phyloP scores from a whole-genome alignment of 2,113 vertebrate species.

The Fukomys damarensis region DNA sequence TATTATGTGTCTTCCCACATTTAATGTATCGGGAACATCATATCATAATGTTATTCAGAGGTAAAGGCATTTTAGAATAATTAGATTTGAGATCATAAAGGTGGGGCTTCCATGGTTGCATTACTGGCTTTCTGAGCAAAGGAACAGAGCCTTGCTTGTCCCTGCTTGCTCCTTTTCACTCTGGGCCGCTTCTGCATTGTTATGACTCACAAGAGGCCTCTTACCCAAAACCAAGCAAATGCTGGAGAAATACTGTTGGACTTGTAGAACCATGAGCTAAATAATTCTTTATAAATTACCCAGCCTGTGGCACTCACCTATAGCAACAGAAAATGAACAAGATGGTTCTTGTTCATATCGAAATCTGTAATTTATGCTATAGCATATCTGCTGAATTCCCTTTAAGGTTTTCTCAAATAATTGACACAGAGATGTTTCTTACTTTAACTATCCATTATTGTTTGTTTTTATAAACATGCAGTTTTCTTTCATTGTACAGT shows the following conservation, averaged over 20 bases:
- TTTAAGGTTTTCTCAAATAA: background rate
- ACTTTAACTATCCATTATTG: background rate
- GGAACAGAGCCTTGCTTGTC: background rate
- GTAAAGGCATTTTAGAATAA: background rate
- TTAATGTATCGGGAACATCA: background rate
- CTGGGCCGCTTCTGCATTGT: background rate
- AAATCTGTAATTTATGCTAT: background rate
- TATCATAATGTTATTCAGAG: background rate
- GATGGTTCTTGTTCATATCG: background rate
- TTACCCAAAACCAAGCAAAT: background rate
- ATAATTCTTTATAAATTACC: background rate
- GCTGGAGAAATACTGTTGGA: background rate
- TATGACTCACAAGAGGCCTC: accelerated
- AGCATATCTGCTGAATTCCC: background rate
- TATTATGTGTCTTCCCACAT: background rate
- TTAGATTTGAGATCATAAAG: background rate
- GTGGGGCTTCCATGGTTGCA: accelerated
- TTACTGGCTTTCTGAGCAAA: background rate
- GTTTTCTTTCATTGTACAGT: background rate
- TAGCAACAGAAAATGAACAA: background rate
- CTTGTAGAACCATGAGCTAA: background rate
- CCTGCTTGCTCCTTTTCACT: background rate
- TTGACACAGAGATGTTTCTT: background rate
- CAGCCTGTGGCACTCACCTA: background rate
- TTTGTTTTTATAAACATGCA: background rate